These are phyloP conservation scores for Mesoligia furuncula DNA, from an alignment of 2,888 invertebrate species.

Conservation along the genomic window DNA sequence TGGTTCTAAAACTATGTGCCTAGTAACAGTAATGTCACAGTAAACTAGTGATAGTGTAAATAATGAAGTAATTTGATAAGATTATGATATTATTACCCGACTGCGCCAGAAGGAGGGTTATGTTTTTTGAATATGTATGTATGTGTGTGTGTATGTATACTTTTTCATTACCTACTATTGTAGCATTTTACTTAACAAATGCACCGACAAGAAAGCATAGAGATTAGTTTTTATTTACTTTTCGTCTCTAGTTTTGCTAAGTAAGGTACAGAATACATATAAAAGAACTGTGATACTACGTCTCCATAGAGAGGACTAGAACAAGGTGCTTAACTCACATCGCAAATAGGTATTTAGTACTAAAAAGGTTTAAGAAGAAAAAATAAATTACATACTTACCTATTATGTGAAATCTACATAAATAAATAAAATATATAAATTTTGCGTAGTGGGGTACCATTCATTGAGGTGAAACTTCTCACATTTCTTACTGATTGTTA, in stretches of 20 bases:
- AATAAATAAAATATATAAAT: too few relatives aligned
- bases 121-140: too few relatives aligned
- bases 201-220: not conserved
- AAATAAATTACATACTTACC: too few relatives aligned
- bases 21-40: not conserved
- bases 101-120: too few relatives aligned
- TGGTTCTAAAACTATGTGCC: not conserved
- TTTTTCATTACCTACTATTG: not conserved
- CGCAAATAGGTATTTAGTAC: not conserved
- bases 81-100: conserved; percentile 6
- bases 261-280: not conserved
- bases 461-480: too few relatives aligned
- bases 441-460: too few relatives aligned
- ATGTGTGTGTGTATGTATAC: too few relatives aligned
- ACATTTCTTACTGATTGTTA: conserved; percentile 1
- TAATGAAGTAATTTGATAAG: conserved; percentile 6
- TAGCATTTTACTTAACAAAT: not conserved
- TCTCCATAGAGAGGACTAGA: not conserved
- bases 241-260: too few relatives aligned
- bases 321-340: not conserved
- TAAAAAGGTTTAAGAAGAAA: too few relatives aligned
- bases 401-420: too few relatives aligned
- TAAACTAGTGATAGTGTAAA: not conserved
- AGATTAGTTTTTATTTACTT: not conserved
- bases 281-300: not conserved